Evolutionary conservation across 2,888 invertebrate species (phyloP).

Genomic region (Volucella zonaria): DNA sequence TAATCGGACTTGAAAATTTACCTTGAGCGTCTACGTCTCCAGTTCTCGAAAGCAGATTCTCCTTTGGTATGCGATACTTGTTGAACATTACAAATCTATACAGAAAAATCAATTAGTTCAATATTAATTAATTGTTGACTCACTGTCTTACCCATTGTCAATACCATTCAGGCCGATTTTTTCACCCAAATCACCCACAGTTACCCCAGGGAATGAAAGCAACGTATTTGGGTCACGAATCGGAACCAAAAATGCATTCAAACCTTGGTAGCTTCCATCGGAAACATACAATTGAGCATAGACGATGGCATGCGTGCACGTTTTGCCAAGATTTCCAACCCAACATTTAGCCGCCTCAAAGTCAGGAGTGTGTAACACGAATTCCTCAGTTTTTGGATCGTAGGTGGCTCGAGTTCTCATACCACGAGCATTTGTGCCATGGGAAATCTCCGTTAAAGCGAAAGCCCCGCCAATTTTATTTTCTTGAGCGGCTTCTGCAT

Average conservation of each 20-base stretch:
- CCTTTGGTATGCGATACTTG: constrained; percentile 91
- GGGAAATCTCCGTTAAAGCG: constrained; percentile 94
- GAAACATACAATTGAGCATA: constrained; percentile 94
- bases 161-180: constrained; percentile 95
- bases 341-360: constrained; percentile 93
- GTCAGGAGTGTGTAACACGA: constrained; percentile 89
- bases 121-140: neutral
- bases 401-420: constrained; percentile 94
- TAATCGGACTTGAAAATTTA: constrained; percentile 90
- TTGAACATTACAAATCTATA: constrained; percentile 89
- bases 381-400: constrained; percentile 87
- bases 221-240: constrained; percentile 90
- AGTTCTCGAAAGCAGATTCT: constrained; percentile 90
- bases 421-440: constrained; percentile 94
- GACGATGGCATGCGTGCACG: constrained; percentile 92
- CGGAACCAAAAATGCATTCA: constrained; percentile 95
- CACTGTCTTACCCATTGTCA: constrained; percentile 91
- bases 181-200: constrained; percentile 95
- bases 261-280: constrained; percentile 90
- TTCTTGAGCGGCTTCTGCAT: constrained; percentile 81
- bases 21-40: constrained; percentile 94
- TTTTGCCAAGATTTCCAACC: constrained; percentile 87
- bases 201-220: constrained; percentile 89
- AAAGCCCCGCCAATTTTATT: constrained; percentile 88
- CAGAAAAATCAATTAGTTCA: neutral